Conservation (phyloP, 1,140 invertebrate species). For the Drosophila obscura region DNA sequence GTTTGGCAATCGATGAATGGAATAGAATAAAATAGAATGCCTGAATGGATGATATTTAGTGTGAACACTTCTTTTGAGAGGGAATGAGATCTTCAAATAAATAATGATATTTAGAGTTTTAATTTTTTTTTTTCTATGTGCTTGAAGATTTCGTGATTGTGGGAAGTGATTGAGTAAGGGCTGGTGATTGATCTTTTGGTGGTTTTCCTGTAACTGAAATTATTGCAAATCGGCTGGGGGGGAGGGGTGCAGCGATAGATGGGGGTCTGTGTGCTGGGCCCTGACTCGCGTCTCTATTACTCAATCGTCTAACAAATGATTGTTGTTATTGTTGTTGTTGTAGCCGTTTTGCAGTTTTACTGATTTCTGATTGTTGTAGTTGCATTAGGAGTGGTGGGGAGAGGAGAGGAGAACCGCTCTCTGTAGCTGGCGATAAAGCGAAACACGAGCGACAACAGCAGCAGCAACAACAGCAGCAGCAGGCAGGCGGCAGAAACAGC, state of each 20-base stretch:
- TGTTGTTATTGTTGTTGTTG: conserved; percentile 35
- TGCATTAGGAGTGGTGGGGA: background rate
- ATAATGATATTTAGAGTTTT: too few relatives aligned
- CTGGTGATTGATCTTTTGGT: too few relatives aligned
- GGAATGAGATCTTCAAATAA: too few relatives aligned
- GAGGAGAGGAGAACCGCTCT: conserved; percentile 3
- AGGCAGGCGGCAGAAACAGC: background rate
- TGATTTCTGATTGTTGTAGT: conserved; percentile 49
- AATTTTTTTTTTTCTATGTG: too few relatives aligned
- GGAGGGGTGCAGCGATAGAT: conserved; percentile 11
- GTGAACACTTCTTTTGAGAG: too few relatives aligned
- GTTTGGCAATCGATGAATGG: too few relatives aligned
- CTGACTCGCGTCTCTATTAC: conserved; percentile 44
- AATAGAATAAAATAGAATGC: too few relatives aligned
- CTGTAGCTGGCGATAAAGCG: conserved; percentile 53
- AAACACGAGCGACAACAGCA: conserved; percentile 56
- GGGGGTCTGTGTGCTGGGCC: conserved; percentile 30
- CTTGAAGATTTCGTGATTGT: too few relatives aligned
- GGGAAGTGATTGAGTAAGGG: too few relatives aligned
- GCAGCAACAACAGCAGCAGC: conserved; percentile 27
- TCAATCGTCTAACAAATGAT: conserved; percentile 51
- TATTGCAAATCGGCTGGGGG: background rate
- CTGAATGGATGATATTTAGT: too few relatives aligned
- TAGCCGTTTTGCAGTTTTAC: conserved; percentile 22
- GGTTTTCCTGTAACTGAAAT: too few relatives aligned